phyloP scores from a whole-genome alignment of 1,140 invertebrate genomes.

The Microplitis demolitor region DNA sequence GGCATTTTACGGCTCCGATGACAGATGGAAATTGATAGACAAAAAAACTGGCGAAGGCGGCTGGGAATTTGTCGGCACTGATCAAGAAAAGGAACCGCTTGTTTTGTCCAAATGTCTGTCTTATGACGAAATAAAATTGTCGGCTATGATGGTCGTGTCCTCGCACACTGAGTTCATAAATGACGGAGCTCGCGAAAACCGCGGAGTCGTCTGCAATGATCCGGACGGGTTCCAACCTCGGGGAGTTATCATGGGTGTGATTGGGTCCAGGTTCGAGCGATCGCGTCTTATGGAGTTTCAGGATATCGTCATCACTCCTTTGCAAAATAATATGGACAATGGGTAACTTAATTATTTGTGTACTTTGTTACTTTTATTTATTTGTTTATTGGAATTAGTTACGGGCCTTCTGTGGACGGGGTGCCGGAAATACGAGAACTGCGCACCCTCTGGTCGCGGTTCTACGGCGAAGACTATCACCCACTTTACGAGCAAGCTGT shows the following conservation, averaged over 20 bases:
- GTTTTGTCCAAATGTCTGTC: slow-evolving; percentile 62
- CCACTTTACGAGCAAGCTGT: slow-evolving; percentile 47
- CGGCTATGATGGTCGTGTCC: slow-evolving; percentile 66
- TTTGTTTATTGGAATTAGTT: slow-evolving; percentile 27
- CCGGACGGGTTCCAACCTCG: slow-evolving; percentile 47
- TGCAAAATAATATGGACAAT: slow-evolving; percentile 60
- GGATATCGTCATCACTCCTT: slow-evolving; percentile 60
- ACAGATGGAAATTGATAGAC: slow-evolving; percentile 62
- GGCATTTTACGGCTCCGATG: slow-evolving; percentile 59
- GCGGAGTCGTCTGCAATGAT: slow-evolving; percentile 55
- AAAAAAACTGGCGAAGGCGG: slow-evolving; percentile 58
- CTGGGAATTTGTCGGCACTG: slow-evolving; percentile 62
- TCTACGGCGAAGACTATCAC: slow-evolving; percentile 52
- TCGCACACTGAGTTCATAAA: slow-evolving; percentile 70
- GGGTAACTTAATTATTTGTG: slow-evolving; percentile 45
- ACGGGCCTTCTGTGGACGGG: slow-evolving; percentile 30
- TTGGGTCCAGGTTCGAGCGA: slow-evolving; percentile 57
- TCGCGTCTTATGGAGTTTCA: slow-evolving; percentile 64
- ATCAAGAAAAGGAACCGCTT: slow-evolving; percentile 55
- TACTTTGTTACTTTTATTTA: neutral
- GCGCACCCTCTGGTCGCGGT: slow-evolving; percentile 49
- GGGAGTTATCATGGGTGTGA: slow-evolving; percentile 54
- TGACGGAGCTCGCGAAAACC: slow-evolving; percentile 66
- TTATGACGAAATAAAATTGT: slow-evolving; percentile 68
- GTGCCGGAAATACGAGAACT: slow-evolving; percentile 36